Percentiles rank a stretch among this genome's conserved stretches.
These are phyloP conservation scores for Apteryx mantelli DNA, from an alignment of 2,113 vertebrate species.

Conservation along the genomic window DNA sequence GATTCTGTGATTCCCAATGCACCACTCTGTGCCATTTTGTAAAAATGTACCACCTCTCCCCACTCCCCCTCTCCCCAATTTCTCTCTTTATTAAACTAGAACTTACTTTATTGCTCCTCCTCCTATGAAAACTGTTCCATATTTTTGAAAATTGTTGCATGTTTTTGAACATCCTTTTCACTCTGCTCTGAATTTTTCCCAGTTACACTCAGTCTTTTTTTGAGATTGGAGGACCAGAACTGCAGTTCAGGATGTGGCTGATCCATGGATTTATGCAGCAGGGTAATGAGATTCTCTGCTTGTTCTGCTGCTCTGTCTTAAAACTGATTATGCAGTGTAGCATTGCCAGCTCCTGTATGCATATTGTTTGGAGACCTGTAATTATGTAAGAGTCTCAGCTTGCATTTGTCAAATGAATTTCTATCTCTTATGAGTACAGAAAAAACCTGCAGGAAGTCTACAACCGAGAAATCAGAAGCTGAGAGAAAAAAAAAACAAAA, in stretches of 20 bases:
- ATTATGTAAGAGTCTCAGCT: slow-evolving; percentile 43
- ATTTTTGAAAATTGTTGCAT: neutral
- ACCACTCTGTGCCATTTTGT: neutral
- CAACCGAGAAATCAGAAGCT: neutral
- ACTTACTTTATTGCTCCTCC: neutral
- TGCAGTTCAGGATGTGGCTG: neutral
- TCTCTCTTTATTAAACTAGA: neutral
- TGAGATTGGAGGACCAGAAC: neutral
- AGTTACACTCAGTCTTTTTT: neutral
- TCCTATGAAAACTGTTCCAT: neutral
- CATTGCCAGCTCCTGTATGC: slow-evolving; percentile 7
- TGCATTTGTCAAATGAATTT: slow-evolving; percentile 55
- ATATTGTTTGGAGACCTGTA: slow-evolving; percentile 44
- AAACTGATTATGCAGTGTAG: slow-evolving; percentile 25
- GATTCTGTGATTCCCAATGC: neutral
- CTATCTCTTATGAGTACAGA: neutral
- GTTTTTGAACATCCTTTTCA: neutral
- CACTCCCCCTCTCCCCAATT: neutral
- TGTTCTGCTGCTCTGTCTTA: slow-evolving; percentile 25
- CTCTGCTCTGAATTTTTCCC: neutral
- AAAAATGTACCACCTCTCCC: neutral
- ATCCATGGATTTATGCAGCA: neutral
- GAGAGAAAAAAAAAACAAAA: neutral
- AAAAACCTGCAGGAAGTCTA: neutral
- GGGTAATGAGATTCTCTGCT: slow-evolving; percentile 31